These are phyloP conservation scores for Dendroctonus ponderosae DNA, from an alignment of 1,140 invertebrate genomes.

Conservation along the genomic window DNA sequence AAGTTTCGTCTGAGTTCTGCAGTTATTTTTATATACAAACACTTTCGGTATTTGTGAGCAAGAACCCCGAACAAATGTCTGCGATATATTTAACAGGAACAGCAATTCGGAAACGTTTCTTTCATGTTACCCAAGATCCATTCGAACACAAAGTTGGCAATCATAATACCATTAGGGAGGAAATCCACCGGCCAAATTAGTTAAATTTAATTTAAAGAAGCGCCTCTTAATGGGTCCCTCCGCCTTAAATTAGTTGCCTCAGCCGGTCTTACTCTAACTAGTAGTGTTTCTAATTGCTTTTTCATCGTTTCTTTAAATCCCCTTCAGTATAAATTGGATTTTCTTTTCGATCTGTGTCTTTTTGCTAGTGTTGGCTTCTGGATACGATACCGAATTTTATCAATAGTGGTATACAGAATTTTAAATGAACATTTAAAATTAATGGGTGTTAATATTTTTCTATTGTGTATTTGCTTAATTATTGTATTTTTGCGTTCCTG, in stretches of 20 bases:
- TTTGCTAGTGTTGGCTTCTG: no score
- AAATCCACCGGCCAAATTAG: conserved; percentile 38
- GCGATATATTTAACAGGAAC: background rate
- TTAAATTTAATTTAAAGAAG: conserved; percentile 40
- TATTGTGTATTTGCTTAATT: no score
- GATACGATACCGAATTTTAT: no score
- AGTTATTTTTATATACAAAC: no score
- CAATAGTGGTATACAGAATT: no score
- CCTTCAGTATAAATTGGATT: background rate
- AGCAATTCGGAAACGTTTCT: conserved; percentile 4
- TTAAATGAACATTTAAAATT: no score
- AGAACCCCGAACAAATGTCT: no score
- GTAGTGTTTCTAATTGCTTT: conserved; percentile 23
- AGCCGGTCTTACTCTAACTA: conserved; percentile 13
- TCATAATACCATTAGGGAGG: conserved; percentile 36
- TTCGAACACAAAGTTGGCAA: conserved; percentile 12
- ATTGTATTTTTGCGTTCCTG: no score
- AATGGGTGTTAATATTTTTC: no score
- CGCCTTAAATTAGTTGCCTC: conserved; percentile 17
- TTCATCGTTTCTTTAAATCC: conserved; percentile 8
- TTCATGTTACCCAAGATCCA: background rate
- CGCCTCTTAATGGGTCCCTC: conserved; percentile 19
- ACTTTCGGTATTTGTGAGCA: no score
- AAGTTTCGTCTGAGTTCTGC: no score
- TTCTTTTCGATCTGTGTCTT: no score